These are phyloP conservation scores for Phortica magna DNA, from an alignment of 2,888 invertebrate species.

Conservation along the genomic window DNA sequence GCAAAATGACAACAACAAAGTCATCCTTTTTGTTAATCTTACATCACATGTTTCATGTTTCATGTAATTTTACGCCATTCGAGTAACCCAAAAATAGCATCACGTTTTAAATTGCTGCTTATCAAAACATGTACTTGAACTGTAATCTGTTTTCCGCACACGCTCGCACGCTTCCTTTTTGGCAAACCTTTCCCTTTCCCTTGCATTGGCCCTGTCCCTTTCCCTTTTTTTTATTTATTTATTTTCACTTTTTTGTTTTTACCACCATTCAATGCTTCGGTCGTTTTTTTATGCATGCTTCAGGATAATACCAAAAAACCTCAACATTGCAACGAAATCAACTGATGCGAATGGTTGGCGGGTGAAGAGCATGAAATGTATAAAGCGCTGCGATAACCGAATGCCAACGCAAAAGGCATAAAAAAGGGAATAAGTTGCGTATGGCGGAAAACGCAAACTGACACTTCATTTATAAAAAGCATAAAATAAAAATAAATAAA, in stretches of 20 bases:
- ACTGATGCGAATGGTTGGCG: slow-evolving; percentile 15
- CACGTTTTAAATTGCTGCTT: slow-evolving; percentile 74
- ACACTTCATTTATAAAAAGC: slow-evolving; percentile 70
- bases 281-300: not conserved
- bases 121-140: slow-evolving; percentile 71
- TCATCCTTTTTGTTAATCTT: slow-evolving; percentile 20
- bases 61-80: slow-evolving; percentile 27
- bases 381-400: slow-evolving; percentile 21
- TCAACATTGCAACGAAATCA: slow-evolving; percentile 28
- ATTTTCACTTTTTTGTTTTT: slow-evolving; percentile 5
- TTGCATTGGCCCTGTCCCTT: no score
- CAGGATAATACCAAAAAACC: slow-evolving; percentile 23
- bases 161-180: slow-evolving; percentile 49
- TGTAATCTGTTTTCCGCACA: slow-evolving; percentile 69
- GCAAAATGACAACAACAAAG: not conserved
- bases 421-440: not conserved
- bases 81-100: slow-evolving; percentile 68
- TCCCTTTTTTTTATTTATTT: not conserved
- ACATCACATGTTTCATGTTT: slow-evolving; percentile 20
- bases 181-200: slow-evolving; percentile 24
- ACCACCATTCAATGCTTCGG: not conserved
- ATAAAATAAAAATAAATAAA: no score
- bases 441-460: slow-evolving; percentile 58
- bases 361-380: slow-evolving; percentile 65
- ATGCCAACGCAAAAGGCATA: not conserved